phyloP scores from a whole-genome alignment of 2,888 invertebrate species.

The Pseudococcus longispinus region DNA sequence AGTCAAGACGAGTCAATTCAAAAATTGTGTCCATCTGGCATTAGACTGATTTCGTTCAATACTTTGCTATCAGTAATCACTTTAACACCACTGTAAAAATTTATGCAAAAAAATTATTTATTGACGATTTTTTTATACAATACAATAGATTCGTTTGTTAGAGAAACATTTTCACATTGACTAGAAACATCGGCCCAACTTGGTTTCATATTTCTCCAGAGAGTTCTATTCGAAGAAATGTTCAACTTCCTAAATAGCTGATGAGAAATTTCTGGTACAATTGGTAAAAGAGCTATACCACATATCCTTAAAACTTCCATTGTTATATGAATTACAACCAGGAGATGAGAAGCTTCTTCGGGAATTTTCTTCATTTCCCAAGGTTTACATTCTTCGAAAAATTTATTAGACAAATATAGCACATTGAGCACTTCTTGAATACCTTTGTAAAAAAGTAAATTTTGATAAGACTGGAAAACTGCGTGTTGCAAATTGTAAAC shows the following conservation, averaged over 20 bases:
- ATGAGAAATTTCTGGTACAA: conserved; percentile 77
- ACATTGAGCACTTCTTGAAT: conserved; percentile 78
- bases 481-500: conserved; percentile 65
- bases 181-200: conserved; percentile 58
- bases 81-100: too few species aligned
- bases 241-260: conserved; percentile 75
- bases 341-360: conserved; percentile 65
- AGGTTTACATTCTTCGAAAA: conserved; percentile 85
- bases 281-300: conserved; percentile 82
- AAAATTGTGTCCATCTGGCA: too few species aligned
- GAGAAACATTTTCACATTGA: not conserved
- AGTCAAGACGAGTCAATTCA: too few species aligned
- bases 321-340: conserved; percentile 79
- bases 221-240: conserved; percentile 65
- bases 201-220: conserved; percentile 65
- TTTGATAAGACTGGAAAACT: conserved; percentile 74
- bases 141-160: conserved; percentile 12
- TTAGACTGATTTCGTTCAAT: too few species aligned
- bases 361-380: conserved; percentile 81
- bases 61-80: too few species aligned
- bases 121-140: conserved; percentile 33
- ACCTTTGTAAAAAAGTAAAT: conserved; percentile 82
- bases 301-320: conserved; percentile 81
- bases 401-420: conserved; percentile 80
- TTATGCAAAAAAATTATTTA: not conserved